Base-by-base conservation (phyloP, 2,797 vertebrate species). In the Crenichthys baileyi region DNA sequence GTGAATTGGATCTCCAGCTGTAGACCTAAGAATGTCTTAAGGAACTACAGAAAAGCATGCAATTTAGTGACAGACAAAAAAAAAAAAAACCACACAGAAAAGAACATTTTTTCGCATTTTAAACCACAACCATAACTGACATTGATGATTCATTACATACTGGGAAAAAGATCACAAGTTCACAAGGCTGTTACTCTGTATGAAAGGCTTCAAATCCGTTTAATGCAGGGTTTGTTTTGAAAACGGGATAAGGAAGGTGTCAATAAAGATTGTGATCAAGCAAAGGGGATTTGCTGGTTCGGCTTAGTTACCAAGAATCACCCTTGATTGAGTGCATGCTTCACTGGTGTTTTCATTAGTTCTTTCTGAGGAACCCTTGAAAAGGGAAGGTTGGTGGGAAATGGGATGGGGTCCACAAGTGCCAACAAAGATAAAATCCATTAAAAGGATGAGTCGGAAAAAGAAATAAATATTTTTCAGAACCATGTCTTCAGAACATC, bases 111-210 rank as follows among this genome's bases (percentile, higher is more conserved):
- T 61, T 29, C 75, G 78, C 77, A 73, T 70, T 89, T 85, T 77
- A 82, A 68, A 83, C 88, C 61, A 73, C 80, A 83, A 88, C 85
- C 76, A 79, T 83, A 83, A 85, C 78, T 84, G 83, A 84, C 80
- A 77, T 83, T 82, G 78, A 78, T 88, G 79, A 88, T 80, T 91
- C 82, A 88, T 90, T 87, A 83, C 71, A 46, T 74, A 29, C 48
- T n/a, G 29, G 63, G 76, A 76, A 79, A 80, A 53, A 78, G n/a
- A n/a, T n/a, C n/a, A n/a, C n/a, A 41, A 82, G 72, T 76, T 78
- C 79, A 68, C 78, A 72, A 79, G 78, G 84, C 77, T 88, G 65
- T 79, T 83, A 56, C 58, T 36, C 55, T 15, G 16, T 85, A 84
- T 75, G 31, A 84, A 72, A 61, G 22, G 58, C 80, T 55, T 81